These are phyloP conservation scores for Notarius quadriscutis DNA, from an alignment of 2,113 vertebrate species.

Conservation along the genomic window DNA sequence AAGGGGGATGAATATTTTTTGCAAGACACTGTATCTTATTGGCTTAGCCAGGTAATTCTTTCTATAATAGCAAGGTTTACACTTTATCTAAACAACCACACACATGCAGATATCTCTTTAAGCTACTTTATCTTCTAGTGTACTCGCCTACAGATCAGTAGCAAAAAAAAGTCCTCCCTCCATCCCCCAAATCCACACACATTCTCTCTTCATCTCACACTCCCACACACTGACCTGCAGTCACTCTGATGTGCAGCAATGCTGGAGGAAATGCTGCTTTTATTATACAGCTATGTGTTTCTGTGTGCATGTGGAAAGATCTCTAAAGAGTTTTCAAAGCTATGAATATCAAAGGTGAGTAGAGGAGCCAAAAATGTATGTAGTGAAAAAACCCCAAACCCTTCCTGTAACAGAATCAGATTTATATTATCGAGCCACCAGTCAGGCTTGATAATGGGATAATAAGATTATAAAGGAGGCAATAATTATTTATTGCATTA, in stretches of 20 bases:
- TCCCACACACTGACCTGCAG: slow-evolving; percentile 34
- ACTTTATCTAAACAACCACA: neutral
- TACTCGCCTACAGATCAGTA: slow-evolving; percentile 31
- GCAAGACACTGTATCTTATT: too few species aligned
- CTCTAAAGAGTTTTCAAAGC: neutral
- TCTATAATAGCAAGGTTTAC: neutral
- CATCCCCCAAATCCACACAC: slow-evolving; percentile 18
- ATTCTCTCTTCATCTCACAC: slow-evolving; percentile 18
- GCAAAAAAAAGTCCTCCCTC: neutral
- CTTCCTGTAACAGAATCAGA: neutral
- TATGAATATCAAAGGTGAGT: neutral
- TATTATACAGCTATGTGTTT: slow-evolving; percentile 5
- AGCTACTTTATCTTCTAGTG: neutral
- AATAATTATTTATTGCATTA: neutral
- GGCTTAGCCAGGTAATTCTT: neutral
- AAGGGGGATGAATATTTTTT: too few species aligned
- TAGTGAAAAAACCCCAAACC: neutral
- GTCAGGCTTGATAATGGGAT: neutral
- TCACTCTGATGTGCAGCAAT: slow-evolving; percentile 18
- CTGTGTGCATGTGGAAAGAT: neutral
- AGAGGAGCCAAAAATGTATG: neutral
- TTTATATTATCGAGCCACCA: neutral
- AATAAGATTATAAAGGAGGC: neutral
- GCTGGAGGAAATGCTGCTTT: slow-evolving; percentile 1
- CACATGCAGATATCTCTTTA: slow-evolving; percentile 10